Base-by-base conservation (phyloP, 2,888 invertebrate species). In the Monopis laevigella region DNA sequence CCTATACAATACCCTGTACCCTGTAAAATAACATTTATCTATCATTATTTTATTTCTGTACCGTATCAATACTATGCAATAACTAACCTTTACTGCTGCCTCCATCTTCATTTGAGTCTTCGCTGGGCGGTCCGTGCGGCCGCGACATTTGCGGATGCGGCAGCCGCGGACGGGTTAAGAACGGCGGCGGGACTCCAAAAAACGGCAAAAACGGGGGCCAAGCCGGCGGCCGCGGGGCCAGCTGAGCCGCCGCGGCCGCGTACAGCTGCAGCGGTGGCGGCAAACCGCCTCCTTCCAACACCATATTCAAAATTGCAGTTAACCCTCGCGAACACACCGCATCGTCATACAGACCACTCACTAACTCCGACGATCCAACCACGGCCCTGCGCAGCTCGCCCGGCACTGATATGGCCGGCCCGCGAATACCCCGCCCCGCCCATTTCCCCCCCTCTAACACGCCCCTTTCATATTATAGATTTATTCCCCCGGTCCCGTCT, bases 181-280 rank as follows among this genome's bases (percentile, higher is more conserved):
- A 78, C 50, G 84, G 86, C 55, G 84, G 77, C 14, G 84, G 85
- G 41, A 82, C 82, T 50, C 84, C 75, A 58, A 85, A 84, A 55
- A 84, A 86, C 27, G 78, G 78, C 52, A 86, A 71, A 68, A 84
- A 83, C 29, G 86, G 87, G 48, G 86, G 82, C 75, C 86, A 87
- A 44, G 83, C 73, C 45, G 77, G 58, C 50, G 86, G 85, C 43
- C 82, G 62, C 46, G 82, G 74, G 45, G 72, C 69, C 57, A 67
- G 68, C 58, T 78, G 86, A 63, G 86, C 86, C 57, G 87, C 86
- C 55, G 87, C 87, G 62, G 87, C 87, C 58, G 87, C 87, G 64
- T 88, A 88, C 53, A 88, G 72, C 60, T 88, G 86, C 66, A 88
- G 71, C 58, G 87, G 86, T 64, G 87, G 85, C 73, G 88, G 88